Evolutionary conservation across 2,888 invertebrate species (phyloP).

Genomic region (Chloroclysta siterata): DNA sequence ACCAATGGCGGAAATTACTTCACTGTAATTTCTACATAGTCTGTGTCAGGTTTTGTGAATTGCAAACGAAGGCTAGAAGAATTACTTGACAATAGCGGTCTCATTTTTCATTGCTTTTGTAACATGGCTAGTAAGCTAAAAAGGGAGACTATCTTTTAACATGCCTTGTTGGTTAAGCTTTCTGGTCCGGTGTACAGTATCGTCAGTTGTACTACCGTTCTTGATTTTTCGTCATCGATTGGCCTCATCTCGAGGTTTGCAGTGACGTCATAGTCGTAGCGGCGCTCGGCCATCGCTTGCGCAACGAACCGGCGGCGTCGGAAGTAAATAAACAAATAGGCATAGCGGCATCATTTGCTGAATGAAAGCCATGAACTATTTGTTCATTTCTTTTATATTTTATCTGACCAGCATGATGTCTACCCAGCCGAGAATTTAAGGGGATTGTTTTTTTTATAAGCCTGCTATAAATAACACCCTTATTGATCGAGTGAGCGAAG

Average conservation of each 20-base stretch:
- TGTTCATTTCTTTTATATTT: neutral
- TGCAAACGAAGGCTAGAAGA: neutral
- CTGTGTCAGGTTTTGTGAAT: slow-evolving; percentile 26
- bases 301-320: slow-evolving; percentile 44
- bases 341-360: slow-evolving; percentile 3
- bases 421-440: too few relatives aligned
- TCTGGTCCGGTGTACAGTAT: neutral
- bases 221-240: slow-evolving; percentile 9
- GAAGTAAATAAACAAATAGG: slow-evolving; percentile 69
- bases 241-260: slow-evolving; percentile 47
- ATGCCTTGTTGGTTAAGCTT: neutral
- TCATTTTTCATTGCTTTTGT: neutral
- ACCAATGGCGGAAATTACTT: slow-evolving; percentile 34
- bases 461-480: too few relatives aligned
- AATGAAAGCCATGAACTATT: neutral
- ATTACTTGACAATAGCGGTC: neutral
- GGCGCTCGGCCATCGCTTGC: slow-evolving; percentile 46
- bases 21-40: slow-evolving; percentile 22
- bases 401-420: neutral
- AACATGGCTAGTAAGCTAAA: neutral
- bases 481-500: too few relatives aligned
- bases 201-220: neutral
- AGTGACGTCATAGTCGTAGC: slow-evolving; percentile 61
- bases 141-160: too few relatives aligned
- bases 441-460: too few relatives aligned